Percentiles rank a stretch among this genome's conserved stretches.
Conservation (phyloP, 2,113 vertebrate species). For the Carassius auratus region DNA sequence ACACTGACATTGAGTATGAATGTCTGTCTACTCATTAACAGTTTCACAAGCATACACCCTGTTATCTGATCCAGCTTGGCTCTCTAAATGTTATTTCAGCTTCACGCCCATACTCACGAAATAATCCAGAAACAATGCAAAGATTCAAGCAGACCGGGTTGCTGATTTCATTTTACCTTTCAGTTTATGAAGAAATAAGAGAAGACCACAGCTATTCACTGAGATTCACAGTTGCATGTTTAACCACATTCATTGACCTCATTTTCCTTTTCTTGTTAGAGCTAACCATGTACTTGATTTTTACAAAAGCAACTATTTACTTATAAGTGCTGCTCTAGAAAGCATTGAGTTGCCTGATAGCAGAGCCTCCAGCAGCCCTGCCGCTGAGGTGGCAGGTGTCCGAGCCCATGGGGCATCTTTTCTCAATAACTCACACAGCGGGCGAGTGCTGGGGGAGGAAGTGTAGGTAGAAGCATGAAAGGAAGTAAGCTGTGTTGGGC, state of each 20-base stretch:
- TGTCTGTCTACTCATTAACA: background rate
- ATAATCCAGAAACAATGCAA: conserved; percentile 16
- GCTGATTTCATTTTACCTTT: conserved; percentile 11
- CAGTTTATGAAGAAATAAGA: conserved; percentile 28
- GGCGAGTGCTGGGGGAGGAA: conserved; percentile 9
- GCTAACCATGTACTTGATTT: background rate
- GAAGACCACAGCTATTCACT: background rate
- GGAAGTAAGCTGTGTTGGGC: conserved; percentile 20
- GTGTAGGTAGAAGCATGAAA: conserved; percentile 18
- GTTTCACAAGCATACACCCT: conserved; percentile 12
- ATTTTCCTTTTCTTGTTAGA: background rate
- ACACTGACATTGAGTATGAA: background rate
- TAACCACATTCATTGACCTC: background rate
- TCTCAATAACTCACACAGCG: conserved; percentile 36
- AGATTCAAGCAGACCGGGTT: background rate
- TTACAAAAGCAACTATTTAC: background rate
- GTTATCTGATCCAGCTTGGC: conserved; percentile 32
- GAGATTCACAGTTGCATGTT: background rate
- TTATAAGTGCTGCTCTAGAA: background rate
- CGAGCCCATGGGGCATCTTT: conserved; percentile 34
- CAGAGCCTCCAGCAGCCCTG: background rate
- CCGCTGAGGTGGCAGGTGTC: conserved; percentile 42
- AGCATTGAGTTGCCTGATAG: background rate
- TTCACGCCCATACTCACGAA: conserved; percentile 1
- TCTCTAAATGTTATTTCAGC: conserved; percentile 18